Evolutionary conservation across 2,888 invertebrate genomes (phyloP).

Genomic region (Nymphalis polychloros): DNA sequence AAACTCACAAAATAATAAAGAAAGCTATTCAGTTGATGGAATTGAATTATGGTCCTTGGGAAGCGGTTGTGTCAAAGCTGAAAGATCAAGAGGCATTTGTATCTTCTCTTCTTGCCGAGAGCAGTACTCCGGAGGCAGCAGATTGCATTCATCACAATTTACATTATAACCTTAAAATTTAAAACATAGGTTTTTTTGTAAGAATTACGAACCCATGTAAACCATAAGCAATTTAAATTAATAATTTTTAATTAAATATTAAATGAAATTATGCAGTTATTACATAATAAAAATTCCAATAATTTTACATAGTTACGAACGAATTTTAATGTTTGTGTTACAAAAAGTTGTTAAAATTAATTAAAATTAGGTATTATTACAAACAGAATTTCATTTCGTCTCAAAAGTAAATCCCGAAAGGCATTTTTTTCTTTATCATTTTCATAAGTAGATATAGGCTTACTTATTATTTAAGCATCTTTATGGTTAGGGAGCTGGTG

Average conservation of each 20-base stretch:
- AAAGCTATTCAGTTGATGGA: constrained; percentile 77
- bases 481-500: no score
- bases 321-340: constrained; percentile 4
- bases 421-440: no score
- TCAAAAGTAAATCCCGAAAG: background rate
- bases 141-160: constrained; percentile 59
- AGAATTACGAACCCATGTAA: background rate
- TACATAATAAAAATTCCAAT: background rate
- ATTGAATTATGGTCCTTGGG: constrained; percentile 80
- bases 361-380: background rate
- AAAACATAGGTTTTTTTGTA: constrained; percentile 7
- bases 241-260: background rate
- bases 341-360: background rate
- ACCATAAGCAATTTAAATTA: background rate
- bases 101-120: constrained; percentile 57
- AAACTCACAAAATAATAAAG: constrained; percentile 73
- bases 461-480: no score
- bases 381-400: background rate
- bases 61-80: constrained; percentile 65
- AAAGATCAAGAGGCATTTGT: constrained; percentile 64
- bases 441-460: no score
- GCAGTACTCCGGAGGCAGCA: constrained; percentile 47
- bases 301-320: background rate
- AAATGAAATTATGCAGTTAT: constrained; percentile 3
- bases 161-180: constrained; percentile 70